A percentile compares a stretch with the other conserved stretches of the same genome.
Evolutionary conservation across 2,888 invertebrate species (phyloP).

Genomic region (Spisula solida): DNA sequence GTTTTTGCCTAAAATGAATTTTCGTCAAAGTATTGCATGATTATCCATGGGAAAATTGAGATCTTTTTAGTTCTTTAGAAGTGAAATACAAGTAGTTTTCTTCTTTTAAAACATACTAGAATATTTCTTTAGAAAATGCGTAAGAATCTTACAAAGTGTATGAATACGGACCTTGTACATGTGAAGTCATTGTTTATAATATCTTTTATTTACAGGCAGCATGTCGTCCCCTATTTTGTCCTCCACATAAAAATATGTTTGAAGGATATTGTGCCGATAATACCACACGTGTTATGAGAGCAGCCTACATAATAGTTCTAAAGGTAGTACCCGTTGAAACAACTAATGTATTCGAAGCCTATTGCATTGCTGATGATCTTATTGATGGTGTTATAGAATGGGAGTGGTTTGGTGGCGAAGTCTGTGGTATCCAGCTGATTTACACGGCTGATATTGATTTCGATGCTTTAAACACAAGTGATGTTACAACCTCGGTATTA

Average conservation of each 20-base stretch:
- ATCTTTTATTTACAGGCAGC: background rate
- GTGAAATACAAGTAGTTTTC: too few relatives aligned
- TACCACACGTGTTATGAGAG: background rate
- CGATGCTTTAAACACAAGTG: background rate
- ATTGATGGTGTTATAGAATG: background rate
- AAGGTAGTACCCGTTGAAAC: background rate
- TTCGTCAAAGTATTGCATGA: too few relatives aligned
- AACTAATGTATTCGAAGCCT: background rate
- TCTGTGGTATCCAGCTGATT: constrained; percentile 14
- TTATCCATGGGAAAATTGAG: too few relatives aligned
- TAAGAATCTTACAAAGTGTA: too few relatives aligned
- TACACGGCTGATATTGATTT: background rate
- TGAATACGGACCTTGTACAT: too few relatives aligned
- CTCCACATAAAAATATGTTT: background rate
- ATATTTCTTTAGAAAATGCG: too few relatives aligned
- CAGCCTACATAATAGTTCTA: too few relatives aligned
- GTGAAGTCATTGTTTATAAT: too few relatives aligned
- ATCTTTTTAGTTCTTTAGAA: too few relatives aligned
- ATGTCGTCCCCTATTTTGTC: constrained; percentile 3
- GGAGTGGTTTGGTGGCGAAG: background rate
- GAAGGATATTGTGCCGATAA: background rate
- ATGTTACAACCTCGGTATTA: too few relatives aligned
- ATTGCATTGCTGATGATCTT: background rate
- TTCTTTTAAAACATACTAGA: too few relatives aligned
- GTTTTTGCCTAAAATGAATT: too few relatives aligned